Evolutionary conservation across 1,140 invertebrate genomes (phyloP), one percentile per base, ranked within the genome.

Genomic region (Drosophila ananassae): DNA sequence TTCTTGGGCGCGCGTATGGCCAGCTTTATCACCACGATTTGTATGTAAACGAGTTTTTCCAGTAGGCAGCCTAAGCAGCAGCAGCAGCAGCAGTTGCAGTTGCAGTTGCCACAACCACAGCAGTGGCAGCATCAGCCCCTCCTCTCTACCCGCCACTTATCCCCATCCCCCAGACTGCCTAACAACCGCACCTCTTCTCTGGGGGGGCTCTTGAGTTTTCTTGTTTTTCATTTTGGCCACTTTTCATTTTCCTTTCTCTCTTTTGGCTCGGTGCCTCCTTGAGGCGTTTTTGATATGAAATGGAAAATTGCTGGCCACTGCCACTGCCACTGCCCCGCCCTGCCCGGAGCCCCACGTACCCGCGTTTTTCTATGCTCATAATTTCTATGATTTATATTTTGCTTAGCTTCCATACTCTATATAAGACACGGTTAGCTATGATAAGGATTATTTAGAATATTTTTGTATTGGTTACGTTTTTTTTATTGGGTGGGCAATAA

Each of bases 21-120:
- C 85, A 91, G 81, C 90, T 91, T 91, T 91, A 91, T 91, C 77
- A 91, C 90, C 74, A 91, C 90, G 73, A 90, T 91, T 91, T 90
- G 90, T 91, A 91, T 91, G 90, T 91, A 91, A 91, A 90, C 89
- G 89, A 90, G 89, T 90, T 90, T 90, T 90, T 90, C 89, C 72
- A 90, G 83, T 90, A 63, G 60, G 60, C 71, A 71, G 64, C 60
- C 37, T 32, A 12, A 24, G 7, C 44, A 24, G 10, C 13, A 24
- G 44, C 21, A 13, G 17, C 44, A 71, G 64, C 71, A 28, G 50
- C 21, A 39, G 17, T 17, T 17, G 44, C 21, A 13, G 17, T 21
- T 64, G 64, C 71, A 28, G 50, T 13, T 6, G 25, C 25, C 25
- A 28, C 25, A 28, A 28, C 5, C 25, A 7, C 41, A 44, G 10